These are phyloP conservation scores for Dasyornis broadbenti DNA, from an alignment of 2,113 vertebrate species.

Conservation along the genomic window DNA sequence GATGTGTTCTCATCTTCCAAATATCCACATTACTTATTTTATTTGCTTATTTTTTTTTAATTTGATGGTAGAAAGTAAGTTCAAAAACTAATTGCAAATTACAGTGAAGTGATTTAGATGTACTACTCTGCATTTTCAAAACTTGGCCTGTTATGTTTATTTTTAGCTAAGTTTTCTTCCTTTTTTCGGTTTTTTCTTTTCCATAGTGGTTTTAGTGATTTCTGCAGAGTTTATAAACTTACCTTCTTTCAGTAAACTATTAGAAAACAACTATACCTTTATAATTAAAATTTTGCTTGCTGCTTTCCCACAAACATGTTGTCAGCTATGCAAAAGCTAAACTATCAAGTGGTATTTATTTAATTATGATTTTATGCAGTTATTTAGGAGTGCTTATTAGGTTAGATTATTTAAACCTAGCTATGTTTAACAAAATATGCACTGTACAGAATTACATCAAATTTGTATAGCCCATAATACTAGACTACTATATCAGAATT, in stretches of 20 bases:
- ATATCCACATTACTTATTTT: neutral
- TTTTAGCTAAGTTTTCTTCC: neutral
- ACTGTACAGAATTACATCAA: neutral
- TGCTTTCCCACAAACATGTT: slow-evolving; percentile 44
- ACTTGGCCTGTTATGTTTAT: neutral
- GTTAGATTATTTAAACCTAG: slow-evolving; percentile 52
- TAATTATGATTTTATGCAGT: slow-evolving; percentile 63
- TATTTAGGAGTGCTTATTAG: slow-evolving; percentile 60
- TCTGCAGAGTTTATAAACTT: slow-evolving; percentile 39
- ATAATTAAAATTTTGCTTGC: slow-evolving; percentile 61
- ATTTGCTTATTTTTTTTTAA: neutral
- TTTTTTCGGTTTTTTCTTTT: neutral
- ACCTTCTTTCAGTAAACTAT: slow-evolving; percentile 51
- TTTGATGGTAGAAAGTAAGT: neutral
- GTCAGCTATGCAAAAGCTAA: slow-evolving; percentile 11
- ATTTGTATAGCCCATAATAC: neutral
- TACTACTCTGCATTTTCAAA: neutral
- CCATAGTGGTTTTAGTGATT: neutral
- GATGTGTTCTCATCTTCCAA: neutral
- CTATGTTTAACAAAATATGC: neutral
- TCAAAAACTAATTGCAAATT: neutral
- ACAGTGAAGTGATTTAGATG: neutral
- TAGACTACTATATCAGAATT: slow-evolving; percentile 20
- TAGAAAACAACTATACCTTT: slow-evolving; percentile 63
- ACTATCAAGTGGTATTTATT: slow-evolving; percentile 64